Evolutionary conservation across 2,113 vertebrate species (phyloP).

Genomic region (Aphyosemion australe): DNA sequence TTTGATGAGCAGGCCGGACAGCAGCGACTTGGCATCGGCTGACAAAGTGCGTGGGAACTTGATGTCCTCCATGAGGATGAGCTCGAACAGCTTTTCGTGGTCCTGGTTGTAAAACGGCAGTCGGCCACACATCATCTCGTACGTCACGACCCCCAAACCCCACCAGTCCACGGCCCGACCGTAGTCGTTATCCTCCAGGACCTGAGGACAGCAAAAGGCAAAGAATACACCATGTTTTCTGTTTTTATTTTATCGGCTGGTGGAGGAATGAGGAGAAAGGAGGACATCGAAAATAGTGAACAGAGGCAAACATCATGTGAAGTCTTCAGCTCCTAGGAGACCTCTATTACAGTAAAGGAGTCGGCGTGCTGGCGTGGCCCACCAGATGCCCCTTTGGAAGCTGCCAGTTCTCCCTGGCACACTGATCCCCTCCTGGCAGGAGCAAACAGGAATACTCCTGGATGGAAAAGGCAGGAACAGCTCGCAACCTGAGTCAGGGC

Average conservation of each 20-base stretch:
- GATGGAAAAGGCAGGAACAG: constrained; percentile 50
- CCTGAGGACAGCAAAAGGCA: constrained; percentile 68
- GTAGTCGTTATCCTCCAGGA: constrained; percentile 97
- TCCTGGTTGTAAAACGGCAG: constrained; percentile 98
- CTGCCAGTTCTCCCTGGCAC: constrained; percentile 62
- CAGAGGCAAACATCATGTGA: constrained; percentile 58
- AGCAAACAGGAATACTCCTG: constrained; percentile 56
- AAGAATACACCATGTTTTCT: constrained; percentile 1
- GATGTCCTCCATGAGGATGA: constrained; percentile 98
- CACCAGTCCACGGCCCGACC: constrained; percentile 98
- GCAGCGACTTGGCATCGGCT: constrained; percentile 93
- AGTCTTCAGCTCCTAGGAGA: constrained; percentile 62
- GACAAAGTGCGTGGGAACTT: constrained; percentile 96
- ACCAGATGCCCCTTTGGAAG: constrained; percentile 50
- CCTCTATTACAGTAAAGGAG: constrained; percentile 50
- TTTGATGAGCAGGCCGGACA: constrained; percentile 97
- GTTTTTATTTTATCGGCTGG: constrained; percentile 53
- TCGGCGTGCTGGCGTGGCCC: constrained; percentile 38
- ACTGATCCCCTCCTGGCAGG: constrained; percentile 51
- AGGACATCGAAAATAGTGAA: constrained; percentile 3
- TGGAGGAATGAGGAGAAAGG: background rate
- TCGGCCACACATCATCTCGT: constrained; percentile 98
- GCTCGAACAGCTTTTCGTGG: constrained; percentile 96
- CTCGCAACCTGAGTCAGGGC: constrained; percentile 48
- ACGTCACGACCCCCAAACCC: constrained; percentile 96